Base-by-base conservation (phyloP, 2,888 invertebrate genomes). In the Omphaloscelis lunosa region DNA sequence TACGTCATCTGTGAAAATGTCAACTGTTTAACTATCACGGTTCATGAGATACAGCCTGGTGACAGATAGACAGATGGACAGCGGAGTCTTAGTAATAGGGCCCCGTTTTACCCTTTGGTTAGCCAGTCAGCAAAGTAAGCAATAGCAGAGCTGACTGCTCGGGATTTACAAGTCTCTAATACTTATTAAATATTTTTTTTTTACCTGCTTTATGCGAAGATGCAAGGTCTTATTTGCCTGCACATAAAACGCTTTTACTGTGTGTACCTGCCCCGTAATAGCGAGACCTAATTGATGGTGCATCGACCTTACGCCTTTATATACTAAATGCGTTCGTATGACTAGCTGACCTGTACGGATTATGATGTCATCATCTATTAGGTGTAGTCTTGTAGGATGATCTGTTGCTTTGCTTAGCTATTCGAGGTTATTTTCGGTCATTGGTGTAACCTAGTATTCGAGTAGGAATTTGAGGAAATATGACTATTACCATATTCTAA, bases 301-400 rank as follows among this genome's bases (percentile, higher is more conserved):
- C 88, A 80, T 75, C 75, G 86, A 86, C 88, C 86, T 80, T 65
- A 68, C 53, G 12, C 29, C 58, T 77, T 76, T 75, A 71, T 78
- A 72, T 61, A 83, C 77, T 69, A 66, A 68, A 72, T 81, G 39
- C 53, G 27, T 53, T 68, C 9, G 67, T n/a, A 48, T 59, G 67
- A 58, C 71, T 68, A 65, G 68, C 27, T 41, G 72, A 72, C 39
- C 86, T 82, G 68, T 62, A 72, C 34, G 41, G 69, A 77, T 72
- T 83, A 70, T 85, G 86, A 85, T 77, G 69, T 83, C 86, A 82
- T 80, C 77, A 23, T 61, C 27, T 72, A n/a, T 17, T 34, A 84
- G 27, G 1, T 77, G 23, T 58, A 45, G 62, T 56, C 45, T 58
- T 63, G 17, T 68, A 23, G 15, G 27, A 53, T 82, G 51, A 63